These are phyloP conservation scores for Alca torda DNA, from an alignment of 2,797 vertebrate genomes.

Conservation along the genomic window DNA sequence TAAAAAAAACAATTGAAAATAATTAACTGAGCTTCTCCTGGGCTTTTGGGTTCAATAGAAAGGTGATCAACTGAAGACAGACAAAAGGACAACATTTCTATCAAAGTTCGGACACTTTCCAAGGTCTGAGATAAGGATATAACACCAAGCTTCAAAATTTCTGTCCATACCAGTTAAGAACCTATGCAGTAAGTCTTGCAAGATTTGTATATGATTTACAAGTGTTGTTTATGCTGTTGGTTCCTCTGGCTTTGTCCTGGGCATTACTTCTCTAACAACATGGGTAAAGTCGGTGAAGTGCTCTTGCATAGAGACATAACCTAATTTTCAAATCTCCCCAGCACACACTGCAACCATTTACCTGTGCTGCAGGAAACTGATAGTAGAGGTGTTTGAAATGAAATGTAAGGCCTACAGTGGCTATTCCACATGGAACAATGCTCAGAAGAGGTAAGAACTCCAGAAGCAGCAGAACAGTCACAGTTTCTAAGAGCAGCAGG, in stretches of 20 bases:
- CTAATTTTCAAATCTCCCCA: not conserved
- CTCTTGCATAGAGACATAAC: not conserved
- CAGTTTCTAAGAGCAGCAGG: not conserved
- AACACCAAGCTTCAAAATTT: not conserved
- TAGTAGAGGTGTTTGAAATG: not conserved
- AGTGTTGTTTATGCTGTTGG: not conserved
- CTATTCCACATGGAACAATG: not conserved
- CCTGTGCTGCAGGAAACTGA: not conserved
- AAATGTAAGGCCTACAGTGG: fast-evolving
- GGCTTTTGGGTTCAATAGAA: not conserved
- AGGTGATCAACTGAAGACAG: not conserved
- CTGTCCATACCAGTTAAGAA: not conserved
- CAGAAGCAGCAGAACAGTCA: not conserved
- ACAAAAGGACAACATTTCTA: not conserved
- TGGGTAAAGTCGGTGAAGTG: not conserved
- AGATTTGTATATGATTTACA: not conserved
- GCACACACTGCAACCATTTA: not conserved
- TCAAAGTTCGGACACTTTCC: not conserved
- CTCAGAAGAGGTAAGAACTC: not conserved
- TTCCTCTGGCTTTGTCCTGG: not conserved
- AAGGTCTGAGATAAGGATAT: not conserved
- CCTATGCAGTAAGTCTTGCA: not conserved
- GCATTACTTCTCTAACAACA: not conserved
- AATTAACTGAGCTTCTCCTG: slow-evolving; percentile 24
- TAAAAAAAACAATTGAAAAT: not conserved